These are phyloP conservation scores for Chlorodrepanis virens DNA, from an alignment of 2,113 vertebrate species.

Conservation along the genomic window DNA sequence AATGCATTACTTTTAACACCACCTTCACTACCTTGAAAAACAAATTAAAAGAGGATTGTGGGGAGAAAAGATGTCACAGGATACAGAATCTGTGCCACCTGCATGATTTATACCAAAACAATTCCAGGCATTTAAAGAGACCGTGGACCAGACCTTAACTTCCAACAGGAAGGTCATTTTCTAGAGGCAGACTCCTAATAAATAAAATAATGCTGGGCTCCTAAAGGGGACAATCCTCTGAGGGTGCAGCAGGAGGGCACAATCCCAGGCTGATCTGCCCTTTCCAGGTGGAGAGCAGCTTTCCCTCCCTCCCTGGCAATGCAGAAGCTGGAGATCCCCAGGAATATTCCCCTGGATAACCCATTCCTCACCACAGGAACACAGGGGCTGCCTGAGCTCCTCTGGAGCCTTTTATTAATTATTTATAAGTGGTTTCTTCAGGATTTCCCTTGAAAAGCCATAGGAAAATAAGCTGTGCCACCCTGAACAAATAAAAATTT, in stretches of 20 bases:
- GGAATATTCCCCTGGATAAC: background rate
- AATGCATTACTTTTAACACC: background rate
- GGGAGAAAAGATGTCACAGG: background rate
- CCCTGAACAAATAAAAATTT: accelerated
- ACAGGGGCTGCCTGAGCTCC: background rate
- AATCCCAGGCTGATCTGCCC: no score
- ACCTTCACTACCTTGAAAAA: background rate
- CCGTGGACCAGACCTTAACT: accelerated
- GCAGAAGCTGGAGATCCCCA: background rate
- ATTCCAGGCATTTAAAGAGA: background rate
- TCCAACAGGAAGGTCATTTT: accelerated
- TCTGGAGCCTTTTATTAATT: background rate
- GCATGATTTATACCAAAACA: background rate
- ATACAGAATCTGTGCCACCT: background rate
- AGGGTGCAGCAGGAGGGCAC: background rate
- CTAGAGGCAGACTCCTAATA: no score
- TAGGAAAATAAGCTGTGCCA: accelerated
- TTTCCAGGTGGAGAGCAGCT: background rate
- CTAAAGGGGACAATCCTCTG: background rate
- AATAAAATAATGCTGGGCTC: background rate
- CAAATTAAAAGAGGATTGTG: background rate
- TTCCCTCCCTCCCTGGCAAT: background rate
- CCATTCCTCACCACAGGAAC: background rate
- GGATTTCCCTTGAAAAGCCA: background rate
- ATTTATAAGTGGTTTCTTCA: background rate